Evolutionary conservation across 2,888 invertebrate genomes (phyloP), one percentile per base, ranked within the genome.

Genomic region (Blastobasis lacticolella): DNA sequence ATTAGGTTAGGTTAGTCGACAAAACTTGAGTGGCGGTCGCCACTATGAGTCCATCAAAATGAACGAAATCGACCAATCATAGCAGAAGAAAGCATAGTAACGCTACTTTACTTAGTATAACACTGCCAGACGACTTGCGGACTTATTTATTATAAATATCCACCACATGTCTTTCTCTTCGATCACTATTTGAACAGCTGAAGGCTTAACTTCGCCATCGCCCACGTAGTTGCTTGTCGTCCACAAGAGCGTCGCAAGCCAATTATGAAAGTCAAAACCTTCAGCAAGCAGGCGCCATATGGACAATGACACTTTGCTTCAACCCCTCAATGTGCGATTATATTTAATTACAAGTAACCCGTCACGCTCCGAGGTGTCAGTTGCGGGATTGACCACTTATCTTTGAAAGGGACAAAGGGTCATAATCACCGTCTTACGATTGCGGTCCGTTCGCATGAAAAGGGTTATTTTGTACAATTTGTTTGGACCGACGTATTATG

Each of bases 361-460:
- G 79, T 85, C 80, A 86, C 80, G 82, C 81, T 80, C 60, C 66
- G 58, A 78, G 79, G 86, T 85, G 86, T 81, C 87, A 82, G 85
- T 77, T 85, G 85, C 66, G 66, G 72, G 71, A 73, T 71, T 84
- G 86, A 81, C 87, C 86, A 79, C 81, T 83, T 86, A 80, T 74
- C 64, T 68, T 54, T 61, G 58, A 63, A 67, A 65, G 58, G 61
- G 60, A 65, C 69, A 73, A 73, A 69, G 66, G 64, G 54, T 56
- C 54, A 62, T 70, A 73, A 72, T 71, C 56, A 67, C 55, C 63
- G 64, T 62, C 63, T 68, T 64, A 56, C 53, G 55, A 59, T 67
- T 74, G 76, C 61, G 74, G 76, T 72, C 61, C 57, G 60, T 54
- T 64, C 67, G 68, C 68, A 23, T 57, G 58, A 62, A 66, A 71